A percentile compares a stretch with the other conserved stretches of the same genome.
Evolutionary conservation across 2,888 invertebrate species (phyloP).

Genomic region (Amblyteles armatorius): DNA sequence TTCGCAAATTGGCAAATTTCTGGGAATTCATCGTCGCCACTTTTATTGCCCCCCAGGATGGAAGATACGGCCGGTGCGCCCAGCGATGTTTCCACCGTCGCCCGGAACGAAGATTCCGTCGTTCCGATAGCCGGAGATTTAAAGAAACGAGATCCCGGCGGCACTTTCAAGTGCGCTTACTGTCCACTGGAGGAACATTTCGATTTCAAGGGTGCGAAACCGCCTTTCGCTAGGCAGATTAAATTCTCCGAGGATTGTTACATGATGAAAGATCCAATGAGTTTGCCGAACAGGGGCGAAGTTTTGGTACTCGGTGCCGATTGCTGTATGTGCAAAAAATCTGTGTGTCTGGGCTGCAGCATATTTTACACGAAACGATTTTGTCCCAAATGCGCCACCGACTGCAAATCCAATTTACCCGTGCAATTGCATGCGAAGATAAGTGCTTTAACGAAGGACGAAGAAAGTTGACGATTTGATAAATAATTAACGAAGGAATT

Average conservation of each 20-base stretch:
- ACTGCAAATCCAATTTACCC: conserved; percentile 88
- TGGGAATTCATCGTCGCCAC: conserved; percentile 13
- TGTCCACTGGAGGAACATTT: conserved; percentile 90
- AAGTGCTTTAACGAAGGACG: conserved; percentile 79
- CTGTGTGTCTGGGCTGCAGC: conserved; percentile 93
- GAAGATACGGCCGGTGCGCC: conserved; percentile 64
- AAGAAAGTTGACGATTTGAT: conserved; percentile 65
- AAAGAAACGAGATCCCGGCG: conserved; percentile 71
- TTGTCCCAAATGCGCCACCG: conserved; percentile 90
- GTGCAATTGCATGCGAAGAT: conserved; percentile 89
- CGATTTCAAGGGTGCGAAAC: conserved; percentile 91
- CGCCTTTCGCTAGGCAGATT: conserved; percentile 90
- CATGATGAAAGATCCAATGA: conserved; percentile 94
- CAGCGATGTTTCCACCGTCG: conserved; percentile 10
- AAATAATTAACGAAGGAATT: conserved; percentile 33
- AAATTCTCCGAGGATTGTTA: conserved; percentile 90
- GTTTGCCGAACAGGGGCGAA: conserved; percentile 90
- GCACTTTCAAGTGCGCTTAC: conserved; percentile 88
- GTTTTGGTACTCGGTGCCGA: conserved; percentile 91
- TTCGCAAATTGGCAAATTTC: background rate
- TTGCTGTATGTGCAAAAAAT: conserved; percentile 89
- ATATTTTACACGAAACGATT: conserved; percentile 91
- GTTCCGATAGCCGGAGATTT: conserved; percentile 32
- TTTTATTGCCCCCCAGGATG: conserved; percentile 73
- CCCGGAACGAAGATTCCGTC: conserved; percentile 1